Conservation (phyloP, 2,797 vertebrate genomes). For the Hephaestus fuliginosus region DNA sequence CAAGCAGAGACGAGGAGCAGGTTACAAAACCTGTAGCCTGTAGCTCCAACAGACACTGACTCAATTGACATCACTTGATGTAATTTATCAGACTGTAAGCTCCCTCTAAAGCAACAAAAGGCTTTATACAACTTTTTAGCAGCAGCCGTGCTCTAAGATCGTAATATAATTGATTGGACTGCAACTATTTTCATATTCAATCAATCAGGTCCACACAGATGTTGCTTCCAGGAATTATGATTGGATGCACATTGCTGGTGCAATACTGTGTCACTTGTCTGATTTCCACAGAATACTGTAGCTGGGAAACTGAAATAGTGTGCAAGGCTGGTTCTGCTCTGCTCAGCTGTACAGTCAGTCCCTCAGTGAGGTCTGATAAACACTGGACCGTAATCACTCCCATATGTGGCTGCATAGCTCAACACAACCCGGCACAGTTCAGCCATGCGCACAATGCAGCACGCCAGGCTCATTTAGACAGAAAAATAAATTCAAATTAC, state of each 20-base stretch:
- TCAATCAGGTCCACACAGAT: not conserved
- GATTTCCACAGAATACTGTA: constrained; percentile 58
- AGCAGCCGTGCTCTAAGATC: not conserved
- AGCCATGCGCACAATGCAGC: constrained; percentile 69
- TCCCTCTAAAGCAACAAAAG: constrained; percentile 13
- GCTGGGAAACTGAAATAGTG: constrained; percentile 46
- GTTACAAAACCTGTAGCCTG: not conserved
- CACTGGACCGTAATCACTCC: constrained; percentile 82
- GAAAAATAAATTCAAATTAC: constrained; percentile 81
- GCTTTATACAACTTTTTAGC: not conserved
- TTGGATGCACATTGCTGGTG: not conserved
- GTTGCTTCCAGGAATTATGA: not conserved
- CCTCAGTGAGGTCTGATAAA: constrained; percentile 78
- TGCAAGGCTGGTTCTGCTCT: constrained; percentile 56
- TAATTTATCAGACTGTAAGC: not conserved
- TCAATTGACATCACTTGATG: constrained; percentile 14
- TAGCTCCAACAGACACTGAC: not conserved
- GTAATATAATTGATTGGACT: too few relatives aligned
- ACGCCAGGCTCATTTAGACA: constrained; percentile 74
- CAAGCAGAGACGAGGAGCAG: not conserved
- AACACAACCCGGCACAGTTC: constrained; percentile 62
- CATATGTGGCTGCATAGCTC: constrained; percentile 84
- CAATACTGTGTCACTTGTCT: constrained; percentile 25
- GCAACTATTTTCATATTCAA: too few relatives aligned
- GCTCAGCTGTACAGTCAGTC: constrained; percentile 67